A percentile compares a stretch with the other conserved stretches of the same genome.
phyloP scores from a whole-genome alignment of 2,797 vertebrate species.

The Sebastes cheni region DNA sequence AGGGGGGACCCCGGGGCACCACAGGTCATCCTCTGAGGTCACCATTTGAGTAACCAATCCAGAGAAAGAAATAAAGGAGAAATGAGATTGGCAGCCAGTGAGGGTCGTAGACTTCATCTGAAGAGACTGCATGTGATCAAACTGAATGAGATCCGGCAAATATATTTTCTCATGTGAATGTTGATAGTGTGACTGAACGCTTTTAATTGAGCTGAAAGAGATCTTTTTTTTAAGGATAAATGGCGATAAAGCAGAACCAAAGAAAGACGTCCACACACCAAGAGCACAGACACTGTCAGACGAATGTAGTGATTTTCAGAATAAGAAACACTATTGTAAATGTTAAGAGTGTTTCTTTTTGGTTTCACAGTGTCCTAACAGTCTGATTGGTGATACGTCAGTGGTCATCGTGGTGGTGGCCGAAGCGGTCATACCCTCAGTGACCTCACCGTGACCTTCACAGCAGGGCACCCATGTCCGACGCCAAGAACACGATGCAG shows the following conservation, averaged over 20 bases:
- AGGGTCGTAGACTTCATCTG: slow-evolving; percentile 86
- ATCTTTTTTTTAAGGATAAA: neutral
- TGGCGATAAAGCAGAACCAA: neutral
- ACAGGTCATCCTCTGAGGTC: slow-evolving; percentile 87
- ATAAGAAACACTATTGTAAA: neutral
- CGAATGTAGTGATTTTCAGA: neutral
- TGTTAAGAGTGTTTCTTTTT: neutral
- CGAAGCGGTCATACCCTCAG: slow-evolving; percentile 67
- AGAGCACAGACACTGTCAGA: neutral
- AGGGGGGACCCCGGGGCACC: slow-evolving; percentile 87
- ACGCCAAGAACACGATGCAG: slow-evolving; percentile 78
- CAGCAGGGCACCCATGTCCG: slow-evolving; percentile 84
- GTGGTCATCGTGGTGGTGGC: slow-evolving; percentile 31
- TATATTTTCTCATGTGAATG: slow-evolving; percentile 43
- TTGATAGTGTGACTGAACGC: slow-evolving; percentile 27
- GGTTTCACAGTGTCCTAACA: neutral
- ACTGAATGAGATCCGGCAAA: slow-evolving; percentile 66
- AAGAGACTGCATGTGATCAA: slow-evolving; percentile 83
- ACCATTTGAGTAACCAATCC: slow-evolving; percentile 88
- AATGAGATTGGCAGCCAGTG: slow-evolving; percentile 80
- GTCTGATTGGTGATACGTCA: neutral
- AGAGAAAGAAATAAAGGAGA: slow-evolving; percentile 88
- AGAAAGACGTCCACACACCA: neutral
- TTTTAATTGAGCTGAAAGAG: slow-evolving; percentile 28
- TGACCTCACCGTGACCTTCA: slow-evolving; percentile 83